Evolutionary conservation across 2,797 vertebrate species (phyloP), one percentile per base, ranked within the genome.

Genomic region (Acanthornis magna): DNA sequence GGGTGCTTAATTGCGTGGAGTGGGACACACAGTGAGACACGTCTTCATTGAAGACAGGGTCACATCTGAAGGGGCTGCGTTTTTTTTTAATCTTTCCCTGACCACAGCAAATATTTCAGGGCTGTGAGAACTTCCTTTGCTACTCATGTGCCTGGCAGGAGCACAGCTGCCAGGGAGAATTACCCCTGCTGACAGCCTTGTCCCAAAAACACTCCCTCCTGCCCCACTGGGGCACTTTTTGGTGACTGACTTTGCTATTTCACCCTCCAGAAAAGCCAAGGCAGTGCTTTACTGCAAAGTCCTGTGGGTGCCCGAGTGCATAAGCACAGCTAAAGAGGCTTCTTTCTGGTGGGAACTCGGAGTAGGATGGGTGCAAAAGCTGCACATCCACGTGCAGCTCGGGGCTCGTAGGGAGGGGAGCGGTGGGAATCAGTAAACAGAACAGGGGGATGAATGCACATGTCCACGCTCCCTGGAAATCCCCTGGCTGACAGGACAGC

Each of bases 101-200:
- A 79, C 85, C 87, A 78, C 82, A 84, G 77, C 63, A 88, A 86
- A 89, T 40, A 36, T 92, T 66, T 47, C 58, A 93, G 38, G 55
- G 66, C 77, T 96, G 77, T 93, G 93, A 97, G 93, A 95, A 96
- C 85, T 91, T 96, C 88, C 89, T 95, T 87, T 79, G 40, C 68
- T 62, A 17, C 71, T 76, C 0, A 0, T 30, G 36, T 79, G 83
- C 53, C 70, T 76, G 60, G 34, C 63, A 30, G 84, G 53, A 51
- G 62, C 60, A 60, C 18, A 72, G 6, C 62, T 5, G 3, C 76
- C 57, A 72, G 45, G 67, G 54, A 85, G 57, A 50, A 53, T 8
- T 66, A 53, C 3, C 36, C 58, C 43, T 0, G 0, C 51, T 8
- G 5, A 38, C 55, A 71, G 34, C 75, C 47, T 61, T 27, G 55